Base-by-base conservation (phyloP, 1,140 invertebrate genomes). In the Cydia pomonella region DNA sequence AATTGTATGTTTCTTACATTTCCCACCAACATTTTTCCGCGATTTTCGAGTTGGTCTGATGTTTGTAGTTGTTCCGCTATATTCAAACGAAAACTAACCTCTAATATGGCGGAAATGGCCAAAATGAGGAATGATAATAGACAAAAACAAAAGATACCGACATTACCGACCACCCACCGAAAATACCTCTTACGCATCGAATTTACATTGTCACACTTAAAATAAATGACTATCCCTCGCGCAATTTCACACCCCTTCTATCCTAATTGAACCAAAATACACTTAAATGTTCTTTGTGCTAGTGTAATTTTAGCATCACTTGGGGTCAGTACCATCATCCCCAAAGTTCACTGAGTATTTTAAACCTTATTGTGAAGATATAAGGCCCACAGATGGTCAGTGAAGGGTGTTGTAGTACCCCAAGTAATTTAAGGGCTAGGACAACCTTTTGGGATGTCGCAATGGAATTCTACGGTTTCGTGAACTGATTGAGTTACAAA, bases 201-300 rank as follows among this genome's bases (percentile, higher is more conserved):
- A 63, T 33, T 66, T 33, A 21, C 27, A 41, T 72, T 88, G 84
- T 87, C 82, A 90, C 90, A 87, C 82, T 88, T 84, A 86, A 88
- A 91, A 89, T 88, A 92, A 92, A 89, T 90, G 88, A 88, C 83
- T 78, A 82, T 75, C 83, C 81, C 85, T 84, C 78, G 86, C 83
- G 83, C 85, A 88, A 92, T 91, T 90, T 90, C 84, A 90, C 89
- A 90, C 90, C 89, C 89, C 85, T 82, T 82, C 77, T 84, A 82
- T 76, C 77, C 87, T 91, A 92, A 92, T 92, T 92, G 89, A 81
- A 87, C 90, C 88, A 87, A 92, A 91, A 91, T 90, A 89, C 86
- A 89, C 87, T 91, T 87, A 90, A 89, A 92, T 90, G 91, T 92
- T 92, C 90, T 92, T 92, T 92, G 90, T 90, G 87, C 88, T 88